Base-by-base conservation (phyloP, 23 tunicate genomes). In the Styela plicata region DNA sequence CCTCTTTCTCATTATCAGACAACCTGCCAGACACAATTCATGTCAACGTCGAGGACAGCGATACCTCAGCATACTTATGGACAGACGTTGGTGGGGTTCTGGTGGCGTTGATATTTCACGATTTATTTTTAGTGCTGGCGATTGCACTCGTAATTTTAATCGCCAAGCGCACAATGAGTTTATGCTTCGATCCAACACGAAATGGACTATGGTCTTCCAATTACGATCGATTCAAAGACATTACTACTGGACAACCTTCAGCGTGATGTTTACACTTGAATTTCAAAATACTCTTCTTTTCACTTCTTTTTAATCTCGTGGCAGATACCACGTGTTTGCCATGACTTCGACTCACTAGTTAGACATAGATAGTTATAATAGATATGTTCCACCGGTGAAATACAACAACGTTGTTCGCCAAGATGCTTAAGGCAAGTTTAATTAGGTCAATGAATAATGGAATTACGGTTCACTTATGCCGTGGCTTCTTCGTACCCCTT, bases 1-100 rank as follows among this genome's bases (percentile, higher is more conserved):
- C n/a, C n/a, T n/a, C n/a, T n/a, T n/a, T n/a, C n/a, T n/a, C n/a
- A n/a, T n/a, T n/a, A n/a, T n/a, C n/a, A n/a, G n/a, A n/a, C n/a
- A 34, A 27, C 36, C 31, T 30, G 26, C 82, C 63, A 57, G 63
- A 83, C 70, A 29, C 22, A 65, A 85, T 81, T 77, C 70, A 90
- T 69, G 86, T 91, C 78, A 37, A 91, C 79, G 31, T 87, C 64
- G 24, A 82, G 31, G 63, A 91, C 30, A 22, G 91, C 85, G 23
- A 83, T 87, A n/a, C 97, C 85, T 31, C 86, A 84, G 83, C 81
- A 79, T 35, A 86, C 83, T 70, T 91, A 21, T 90, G 96, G 96
- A 68, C 89, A 2, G 84, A 69, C 29, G 82, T 90, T 24, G 96
- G 90, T 57, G 82, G 74, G 0, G 70, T 36, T 31, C 32, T 86